These are phyloP conservation scores for Porites cylindrica DNA, from an alignment of 92 coral and sea anemone species.

Conservation along the genomic window DNA sequence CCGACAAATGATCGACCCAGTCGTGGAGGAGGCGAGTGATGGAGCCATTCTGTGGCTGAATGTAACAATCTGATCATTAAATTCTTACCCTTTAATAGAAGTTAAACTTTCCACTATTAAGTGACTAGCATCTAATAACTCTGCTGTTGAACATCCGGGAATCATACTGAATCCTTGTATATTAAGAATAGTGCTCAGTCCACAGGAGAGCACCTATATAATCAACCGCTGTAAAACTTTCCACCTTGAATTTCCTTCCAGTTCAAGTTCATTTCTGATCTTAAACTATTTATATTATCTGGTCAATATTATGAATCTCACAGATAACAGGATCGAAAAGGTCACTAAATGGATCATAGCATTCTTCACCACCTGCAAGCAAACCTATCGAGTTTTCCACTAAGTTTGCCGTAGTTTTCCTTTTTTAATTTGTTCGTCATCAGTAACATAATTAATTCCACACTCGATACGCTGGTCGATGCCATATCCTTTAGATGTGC, in stretches of 20 bases:
- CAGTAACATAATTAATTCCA: neutral
- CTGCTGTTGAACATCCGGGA: slow-evolving; percentile 28
- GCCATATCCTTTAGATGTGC: slow-evolving; percentile 33
- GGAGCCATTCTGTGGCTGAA: neutral
- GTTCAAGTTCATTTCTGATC: slow-evolving; percentile 14
- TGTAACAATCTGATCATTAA: neutral
- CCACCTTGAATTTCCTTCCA: slow-evolving; percentile 62
- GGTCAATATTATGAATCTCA: slow-evolving; percentile 13
- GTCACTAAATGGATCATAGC: slow-evolving; percentile 59
- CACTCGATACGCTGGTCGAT: slow-evolving; percentile 37
- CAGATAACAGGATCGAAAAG: slow-evolving; percentile 52
- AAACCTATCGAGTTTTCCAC: slow-evolving; percentile 9
- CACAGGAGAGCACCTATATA: slow-evolving; percentile 44
- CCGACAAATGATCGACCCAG: too few relatives aligned
- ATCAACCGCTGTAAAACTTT: slow-evolving; percentile 10
- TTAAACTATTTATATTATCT: slow-evolving; percentile 2
- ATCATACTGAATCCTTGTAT: slow-evolving; percentile 42
- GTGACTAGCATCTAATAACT: neutral
- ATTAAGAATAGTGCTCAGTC: slow-evolving; percentile 45
- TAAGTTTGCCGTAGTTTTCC: neutral
- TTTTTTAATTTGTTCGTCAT: neutral
- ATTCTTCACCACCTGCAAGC: slow-evolving; percentile 59
- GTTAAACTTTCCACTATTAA: neutral
- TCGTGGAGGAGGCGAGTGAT: too few relatives aligned
- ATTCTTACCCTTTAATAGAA: slow-evolving; percentile 8